Base-by-base conservation (phyloP, 2,888 invertebrate genomes). In the Adelognathus sp. region DNA sequence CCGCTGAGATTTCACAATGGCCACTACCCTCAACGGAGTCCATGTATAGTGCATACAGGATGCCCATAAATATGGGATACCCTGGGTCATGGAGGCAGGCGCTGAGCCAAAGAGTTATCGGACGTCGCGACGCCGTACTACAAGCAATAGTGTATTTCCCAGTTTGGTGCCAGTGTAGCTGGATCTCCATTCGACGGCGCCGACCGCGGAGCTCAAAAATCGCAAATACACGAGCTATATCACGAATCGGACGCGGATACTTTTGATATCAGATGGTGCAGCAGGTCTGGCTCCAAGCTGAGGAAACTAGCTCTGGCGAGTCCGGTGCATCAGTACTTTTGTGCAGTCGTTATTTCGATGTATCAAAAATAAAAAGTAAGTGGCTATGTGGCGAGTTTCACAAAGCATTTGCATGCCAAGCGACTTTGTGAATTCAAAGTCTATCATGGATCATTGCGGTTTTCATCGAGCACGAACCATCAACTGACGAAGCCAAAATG, bases 31-130 rank as follows among this genome's bases (percentile, higher is more conserved):
- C 6, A 29, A 14, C 33, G n/a, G 52, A 61, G 24, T 52, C 9
- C 50, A 54, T 54, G 39, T 64, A 14, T 6, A 36, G 39, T 31
- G 52, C 36, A 73, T 56, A 60, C 52, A 54, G 71, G 61, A 73
- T 73, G 56, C 73, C 50, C 73, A 73, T 77, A 69, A 73, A 77
- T 77, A 73, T 77, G 63, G 72, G 69, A 77, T 69, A 56, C 61
- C 16, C 67, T n/a, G 63, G 67, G 63, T 63, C 56, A 56, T 56
- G 67, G 54, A 21, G 54, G 39, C 67, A 72, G 54, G 71, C 77
- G 56, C 77, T 73, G 77, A 77, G 77, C 77, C 77, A 73, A 77
- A 69, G 69, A 77, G 67, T 77, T 77, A 73, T 77, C 69, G 63
- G 69, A 36, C 77, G 63, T 73, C 72, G 73, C 56, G 54, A 73